Percentiles rank a stretch among this genome's conserved stretches.
These are phyloP conservation scores for Phlogophora meticulosa DNA, from an alignment of 2,888 invertebrate genomes.

Conservation along the genomic window DNA sequence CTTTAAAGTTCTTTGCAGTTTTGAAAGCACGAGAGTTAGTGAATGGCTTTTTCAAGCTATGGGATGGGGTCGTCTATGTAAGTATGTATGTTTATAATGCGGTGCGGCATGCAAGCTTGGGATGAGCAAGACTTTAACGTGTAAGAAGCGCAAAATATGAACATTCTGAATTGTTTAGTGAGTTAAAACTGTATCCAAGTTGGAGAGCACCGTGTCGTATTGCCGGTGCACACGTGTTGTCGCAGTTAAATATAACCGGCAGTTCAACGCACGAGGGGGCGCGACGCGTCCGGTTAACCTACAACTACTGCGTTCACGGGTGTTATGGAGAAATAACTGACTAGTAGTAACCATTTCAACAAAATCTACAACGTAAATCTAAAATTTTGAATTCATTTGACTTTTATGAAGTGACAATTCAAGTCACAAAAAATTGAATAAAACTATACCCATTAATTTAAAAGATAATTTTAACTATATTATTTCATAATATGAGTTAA, in stretches of 20 bases:
- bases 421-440: neutral
- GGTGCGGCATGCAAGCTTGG: conserved; percentile 8
- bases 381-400: neutral
- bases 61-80: conserved; percentile 21
- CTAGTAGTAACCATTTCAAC: conserved; percentile 21
- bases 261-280: conserved; percentile 88
- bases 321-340: conserved; percentile 52
- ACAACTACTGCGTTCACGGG: conserved; percentile 75
- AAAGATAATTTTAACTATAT: conserved; percentile 37
- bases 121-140: conserved; percentile 11
- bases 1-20: conserved; percentile 70
- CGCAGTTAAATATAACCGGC: conserved; percentile 89
- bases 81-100: too few species aligned
- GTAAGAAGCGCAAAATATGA: conserved; percentile 55
- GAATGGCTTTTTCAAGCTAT: conserved; percentile 64
- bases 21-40: conserved; percentile 63
- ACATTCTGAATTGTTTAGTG: conserved; percentile 71
- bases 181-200: conserved; percentile 78
- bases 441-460: neutral
- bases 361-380: neutral
- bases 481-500: conserved; percentile 59
- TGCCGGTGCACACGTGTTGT: conserved; percentile 85
- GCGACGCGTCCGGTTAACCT: conserved; percentile 84
- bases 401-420: conserved; percentile 2
- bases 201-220: conserved; percentile 79